These are phyloP conservation scores for Macrosteles quadrilineatus DNA, from an alignment of 1,140 invertebrate genomes.

Conservation along the genomic window DNA sequence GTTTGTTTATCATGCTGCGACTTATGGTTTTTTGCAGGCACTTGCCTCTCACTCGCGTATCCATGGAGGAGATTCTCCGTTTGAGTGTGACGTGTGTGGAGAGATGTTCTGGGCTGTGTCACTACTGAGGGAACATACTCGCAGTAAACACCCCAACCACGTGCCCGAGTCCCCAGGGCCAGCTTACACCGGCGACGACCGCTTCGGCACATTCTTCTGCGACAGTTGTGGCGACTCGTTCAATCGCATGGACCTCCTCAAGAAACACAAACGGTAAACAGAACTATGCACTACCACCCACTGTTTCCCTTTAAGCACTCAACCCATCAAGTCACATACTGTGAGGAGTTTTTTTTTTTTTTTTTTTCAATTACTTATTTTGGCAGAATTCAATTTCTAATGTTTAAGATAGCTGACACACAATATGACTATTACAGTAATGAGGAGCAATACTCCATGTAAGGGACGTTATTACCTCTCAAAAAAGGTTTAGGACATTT, in stretches of 20 bases:
- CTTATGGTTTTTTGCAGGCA: slow-evolving; percentile 50
- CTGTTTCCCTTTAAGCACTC: too few relatives aligned
- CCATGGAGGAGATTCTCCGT: slow-evolving; percentile 62
- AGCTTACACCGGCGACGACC: slow-evolving; percentile 56
- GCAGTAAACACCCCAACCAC: slow-evolving; percentile 55
- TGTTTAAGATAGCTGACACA: too few relatives aligned
- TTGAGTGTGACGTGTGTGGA: slow-evolving; percentile 72
- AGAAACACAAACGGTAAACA: slow-evolving; percentile 58
- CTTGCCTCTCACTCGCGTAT: slow-evolving; percentile 69
- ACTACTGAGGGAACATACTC: slow-evolving; percentile 61
- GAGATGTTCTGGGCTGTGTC: slow-evolving; percentile 77
- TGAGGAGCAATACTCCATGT: too few relatives aligned
- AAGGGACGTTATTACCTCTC: too few relatives aligned
- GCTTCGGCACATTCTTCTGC: slow-evolving; percentile 73
- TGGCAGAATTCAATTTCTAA: too few relatives aligned
- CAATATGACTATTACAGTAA: too few relatives aligned
- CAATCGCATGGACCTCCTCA: slow-evolving; percentile 70
- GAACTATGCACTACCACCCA: too few relatives aligned
- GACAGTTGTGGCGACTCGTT: slow-evolving; percentile 73
- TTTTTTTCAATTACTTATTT: too few relatives aligned
- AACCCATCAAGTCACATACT: too few relatives aligned
- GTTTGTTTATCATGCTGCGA: too few relatives aligned
- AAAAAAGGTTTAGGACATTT: too few relatives aligned
- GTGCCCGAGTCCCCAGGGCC: slow-evolving; percentile 41
- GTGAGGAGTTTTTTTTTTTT: too few relatives aligned